Evolutionary conservation across 2,797 vertebrate genomes (phyloP), one percentile per base, ranked within the genome.

Genomic region (Clangula hyemalis): DNA sequence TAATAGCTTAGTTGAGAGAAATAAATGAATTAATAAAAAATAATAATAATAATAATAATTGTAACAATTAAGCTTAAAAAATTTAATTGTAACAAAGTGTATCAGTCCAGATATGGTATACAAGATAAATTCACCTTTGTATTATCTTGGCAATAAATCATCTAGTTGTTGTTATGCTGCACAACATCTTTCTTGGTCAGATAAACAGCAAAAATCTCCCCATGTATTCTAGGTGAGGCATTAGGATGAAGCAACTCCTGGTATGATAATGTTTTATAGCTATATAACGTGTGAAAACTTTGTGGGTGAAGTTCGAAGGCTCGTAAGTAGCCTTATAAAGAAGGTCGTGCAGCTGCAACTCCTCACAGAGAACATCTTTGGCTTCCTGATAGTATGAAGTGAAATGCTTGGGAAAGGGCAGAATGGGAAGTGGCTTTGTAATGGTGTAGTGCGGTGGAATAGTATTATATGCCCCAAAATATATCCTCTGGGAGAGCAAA

Each of bases 91-190:
- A 43, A 43, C 18, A 18, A 43, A 43, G 43, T 43, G 19, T 96
- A 94, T 97, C 91, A 70, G 77, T 82, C 56, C 93, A 95, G 90
- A 95, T 95, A 80, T 88, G 80, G 32, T 82, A 89, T 64, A 53
- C 47, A 86, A 95, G 95, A 95, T 95, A 96, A 96, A 88, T 20
- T 47, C 8, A 70, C 51, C 17, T 90, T 77, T 81, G 27, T 75
- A 51, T 27, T 90, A 84, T 79, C 86, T 90, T 56, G 47, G 27
- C 62, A 82, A 85, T 95, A 95, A 84, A 86, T 95, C 66, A 88
- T 94, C 1, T 85, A 96, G 88, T 90, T 95, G 66, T 81, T 90
- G 51, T 83, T 76, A 90, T 84, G 90, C 85, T 81, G 38, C n/a
- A 47, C 73, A 83, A n/a, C 38, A 34, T 75, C 24, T 56, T 28